phyloP scores from a whole-genome alignment of 2,113 vertebrate species.

The Madoqua kirkii region DNA sequence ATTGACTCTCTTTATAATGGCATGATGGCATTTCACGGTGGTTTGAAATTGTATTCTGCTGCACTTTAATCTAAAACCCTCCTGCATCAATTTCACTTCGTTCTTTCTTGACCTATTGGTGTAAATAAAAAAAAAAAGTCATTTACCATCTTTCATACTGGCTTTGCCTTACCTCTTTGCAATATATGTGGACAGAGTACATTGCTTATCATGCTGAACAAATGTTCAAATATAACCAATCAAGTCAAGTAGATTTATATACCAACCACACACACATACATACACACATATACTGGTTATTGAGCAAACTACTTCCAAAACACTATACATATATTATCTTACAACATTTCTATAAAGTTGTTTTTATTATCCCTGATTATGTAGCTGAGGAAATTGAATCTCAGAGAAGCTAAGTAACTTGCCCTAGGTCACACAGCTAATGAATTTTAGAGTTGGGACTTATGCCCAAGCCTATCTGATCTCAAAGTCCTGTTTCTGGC shows the following conservation, averaged over 20 bases:
- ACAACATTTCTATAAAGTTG: not conserved
- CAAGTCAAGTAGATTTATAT: not conserved
- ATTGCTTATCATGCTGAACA: conserved; percentile 3
- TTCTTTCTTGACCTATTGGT: conserved; percentile 15
- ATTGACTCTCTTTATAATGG: not conserved
- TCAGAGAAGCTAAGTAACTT: not conserved
- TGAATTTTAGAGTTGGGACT: not conserved
- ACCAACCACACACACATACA: not conserved
- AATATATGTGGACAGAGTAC: not conserved
- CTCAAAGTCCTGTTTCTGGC: not conserved
- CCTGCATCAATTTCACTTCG: not conserved
- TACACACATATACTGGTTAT: not conserved
- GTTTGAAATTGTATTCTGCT: conserved; percentile 25
- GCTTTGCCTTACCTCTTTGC: not conserved
- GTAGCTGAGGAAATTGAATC: not conserved
- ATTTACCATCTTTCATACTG: not conserved
- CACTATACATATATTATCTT: not conserved
- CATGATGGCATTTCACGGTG: not conserved
- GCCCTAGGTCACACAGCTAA: not conserved
- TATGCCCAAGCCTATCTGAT: not conserved
- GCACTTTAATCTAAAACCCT: not conserved
- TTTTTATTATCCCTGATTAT: conserved; percentile 4
- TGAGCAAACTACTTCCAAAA: conserved; percentile 8
- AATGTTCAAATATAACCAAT: not conserved
- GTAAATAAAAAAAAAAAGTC: not conserved